Conservation (phyloP, 2,113 vertebrate genomes). For the Procavia capensis region DNA sequence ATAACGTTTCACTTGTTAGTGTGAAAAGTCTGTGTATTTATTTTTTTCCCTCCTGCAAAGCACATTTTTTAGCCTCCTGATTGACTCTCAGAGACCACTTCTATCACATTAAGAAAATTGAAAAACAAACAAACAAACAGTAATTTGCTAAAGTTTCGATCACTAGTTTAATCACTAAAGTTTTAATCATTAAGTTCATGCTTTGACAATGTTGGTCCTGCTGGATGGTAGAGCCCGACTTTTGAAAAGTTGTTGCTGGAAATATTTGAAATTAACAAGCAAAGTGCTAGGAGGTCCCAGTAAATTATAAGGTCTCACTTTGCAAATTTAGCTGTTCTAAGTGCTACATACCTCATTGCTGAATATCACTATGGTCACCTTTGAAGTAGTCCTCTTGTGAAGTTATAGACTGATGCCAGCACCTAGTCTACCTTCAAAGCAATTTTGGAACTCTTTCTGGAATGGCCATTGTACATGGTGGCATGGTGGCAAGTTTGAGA, state of each 20-base stretch:
- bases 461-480: no score
- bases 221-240: neutral
- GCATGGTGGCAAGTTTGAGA: no score
- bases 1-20: neutral
- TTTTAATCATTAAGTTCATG: neutral
- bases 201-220: neutral
- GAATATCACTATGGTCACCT: no score
- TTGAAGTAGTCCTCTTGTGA: no score
- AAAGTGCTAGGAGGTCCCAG: neutral
- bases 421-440: no score
- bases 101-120: neutral
- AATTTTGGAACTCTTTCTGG: no score
- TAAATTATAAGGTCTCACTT: no score
- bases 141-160: neutral
- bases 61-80: neutral
- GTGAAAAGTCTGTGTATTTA: neutral
- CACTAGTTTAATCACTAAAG: neutral
- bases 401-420: no score
- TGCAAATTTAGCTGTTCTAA: no score
- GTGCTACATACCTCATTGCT: no score
- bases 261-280: conserved; percentile 10
- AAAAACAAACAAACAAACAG: neutral
- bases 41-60: neutral
- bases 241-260: neutral
- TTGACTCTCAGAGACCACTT: neutral